Percentiles rank a stretch among this genome's conserved stretches.
Conservation (phyloP, 2,888 invertebrate species). For the Prostheceraeus crozeri region DNA sequence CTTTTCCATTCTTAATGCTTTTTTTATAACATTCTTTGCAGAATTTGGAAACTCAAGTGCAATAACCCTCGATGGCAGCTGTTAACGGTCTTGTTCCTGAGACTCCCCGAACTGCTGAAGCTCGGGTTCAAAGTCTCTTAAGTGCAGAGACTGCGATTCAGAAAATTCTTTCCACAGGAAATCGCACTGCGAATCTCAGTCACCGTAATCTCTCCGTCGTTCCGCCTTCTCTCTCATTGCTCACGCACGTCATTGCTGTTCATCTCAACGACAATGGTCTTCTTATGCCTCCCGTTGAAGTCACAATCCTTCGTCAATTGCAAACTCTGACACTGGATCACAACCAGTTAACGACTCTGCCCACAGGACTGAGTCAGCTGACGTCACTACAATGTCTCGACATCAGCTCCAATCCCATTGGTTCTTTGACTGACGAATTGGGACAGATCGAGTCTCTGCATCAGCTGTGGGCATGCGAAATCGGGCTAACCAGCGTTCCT, state of each 20-base stretch:
- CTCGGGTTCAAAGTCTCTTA: not conserved
- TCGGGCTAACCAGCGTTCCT: conserved; percentile 2
- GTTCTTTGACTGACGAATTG: conserved; percentile 47
- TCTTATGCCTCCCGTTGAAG: conserved; percentile 51
- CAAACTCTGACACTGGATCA: conserved; percentile 49
- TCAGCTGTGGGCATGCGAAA: conserved; percentile 21
- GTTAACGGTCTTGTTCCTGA: no score
- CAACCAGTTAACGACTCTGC: conserved; percentile 52
- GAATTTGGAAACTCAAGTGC: no score
- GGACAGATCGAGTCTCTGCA: conserved; percentile 41
- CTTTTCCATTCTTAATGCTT: no score
- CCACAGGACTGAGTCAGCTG: conserved; percentile 46
- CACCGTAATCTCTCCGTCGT: conserved; percentile 50
- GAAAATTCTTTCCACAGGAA: not conserved
- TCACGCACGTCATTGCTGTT: conserved; percentile 43
- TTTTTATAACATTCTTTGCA: no score
- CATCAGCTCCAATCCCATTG: conserved; percentile 46
- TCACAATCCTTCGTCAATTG: conserved; percentile 40
- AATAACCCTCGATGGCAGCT: no score
- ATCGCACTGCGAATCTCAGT: conserved; percentile 52
- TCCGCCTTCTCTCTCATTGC: conserved; percentile 44
- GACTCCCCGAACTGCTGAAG: no score
- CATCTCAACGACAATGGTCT: conserved; percentile 50
- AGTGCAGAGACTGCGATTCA: not conserved
- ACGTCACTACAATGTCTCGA: conserved; percentile 44